phyloP scores from a whole-genome alignment of 2,113 vertebrate genomes.

The Grallaria varia region DNA sequence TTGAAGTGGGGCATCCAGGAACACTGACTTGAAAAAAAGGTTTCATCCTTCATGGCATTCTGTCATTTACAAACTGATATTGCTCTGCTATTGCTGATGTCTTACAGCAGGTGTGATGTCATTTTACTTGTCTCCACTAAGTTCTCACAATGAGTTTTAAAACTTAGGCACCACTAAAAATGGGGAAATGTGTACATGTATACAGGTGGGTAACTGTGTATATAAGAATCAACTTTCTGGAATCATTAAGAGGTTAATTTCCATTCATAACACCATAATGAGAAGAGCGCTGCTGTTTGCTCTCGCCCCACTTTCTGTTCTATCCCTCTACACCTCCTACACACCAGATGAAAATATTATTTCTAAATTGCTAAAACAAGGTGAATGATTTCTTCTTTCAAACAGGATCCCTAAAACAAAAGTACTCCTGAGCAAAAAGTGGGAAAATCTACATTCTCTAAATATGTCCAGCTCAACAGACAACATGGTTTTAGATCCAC shows the following conservation, averaged over 20 bases:
- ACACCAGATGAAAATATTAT: not conserved
- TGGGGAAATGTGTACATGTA: not conserved
- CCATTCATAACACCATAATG: not conserved
- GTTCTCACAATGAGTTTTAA: not conserved
- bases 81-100: not conserved
- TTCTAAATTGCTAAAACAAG: not conserved
- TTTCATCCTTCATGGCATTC: not conserved
- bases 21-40: not conserved
- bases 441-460: not conserved
- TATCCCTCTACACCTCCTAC: not conserved
- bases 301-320: not conserved
- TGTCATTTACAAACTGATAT: not conserved
- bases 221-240: not conserved
- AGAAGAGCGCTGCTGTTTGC: not conserved
- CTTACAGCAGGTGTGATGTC: not conserved
- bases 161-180: not conserved
- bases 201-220: not conserved
- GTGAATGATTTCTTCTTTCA: not conserved
- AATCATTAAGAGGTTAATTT: not conserved
- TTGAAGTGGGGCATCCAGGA: not conserved
- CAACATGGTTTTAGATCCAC: not conserved
- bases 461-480: not conserved
- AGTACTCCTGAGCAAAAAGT: not conserved
- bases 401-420: not conserved
- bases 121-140: not conserved